Base-by-base conservation (phyloP, 2,888 invertebrate species). In the Ptychoptera albimana region DNA sequence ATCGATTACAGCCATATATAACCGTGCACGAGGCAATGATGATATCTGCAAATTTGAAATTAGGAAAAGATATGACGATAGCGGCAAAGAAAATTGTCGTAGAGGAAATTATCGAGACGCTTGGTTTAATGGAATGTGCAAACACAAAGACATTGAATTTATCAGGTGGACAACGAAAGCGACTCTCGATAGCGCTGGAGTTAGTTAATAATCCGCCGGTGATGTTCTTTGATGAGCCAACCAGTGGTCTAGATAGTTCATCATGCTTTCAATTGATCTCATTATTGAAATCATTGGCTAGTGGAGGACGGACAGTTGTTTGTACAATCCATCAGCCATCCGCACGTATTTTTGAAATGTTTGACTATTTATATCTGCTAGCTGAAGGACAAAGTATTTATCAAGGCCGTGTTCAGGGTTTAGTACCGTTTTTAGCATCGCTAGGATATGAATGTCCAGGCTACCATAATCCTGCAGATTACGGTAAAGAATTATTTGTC, bases 321-420 rank as follows among this genome's bases (percentile, higher is more conserved):
- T 94, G 93, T 60, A 93, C 93, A 36, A 94, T 94, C 54, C 94
- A 94, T 67, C 94, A 96, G 64, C 94, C 94, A 10, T 91, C 91
- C 52, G 93, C 94, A 32, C 77, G 93, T 54, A 70, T 94, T 39
- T 94, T 94, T 59, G 93, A 94, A 68, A 92, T 89, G 78, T 94
- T 96, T 60, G 93, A 94, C 64, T 78, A 87, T 69, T 68, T 96
- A 50, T 93, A 91, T 63, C 80, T 91, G 60, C 63, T 96, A 56
- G 84, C 91, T 9, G 89, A 89, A 55, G 94, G 94, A 9, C 88
- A 89, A 64, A 92, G 91, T 63, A 82, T 94, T 57, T 96, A 93
- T 61, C 80, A 86, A 58, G 94, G 94, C 5, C 75, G 78, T 37
- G 84, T 89, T 1, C 71, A 70, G 44, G 83, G 82, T 2, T 68